Conservation (phyloP, 2,113 vertebrate genomes). For the Tupaia chinensis region DNA sequence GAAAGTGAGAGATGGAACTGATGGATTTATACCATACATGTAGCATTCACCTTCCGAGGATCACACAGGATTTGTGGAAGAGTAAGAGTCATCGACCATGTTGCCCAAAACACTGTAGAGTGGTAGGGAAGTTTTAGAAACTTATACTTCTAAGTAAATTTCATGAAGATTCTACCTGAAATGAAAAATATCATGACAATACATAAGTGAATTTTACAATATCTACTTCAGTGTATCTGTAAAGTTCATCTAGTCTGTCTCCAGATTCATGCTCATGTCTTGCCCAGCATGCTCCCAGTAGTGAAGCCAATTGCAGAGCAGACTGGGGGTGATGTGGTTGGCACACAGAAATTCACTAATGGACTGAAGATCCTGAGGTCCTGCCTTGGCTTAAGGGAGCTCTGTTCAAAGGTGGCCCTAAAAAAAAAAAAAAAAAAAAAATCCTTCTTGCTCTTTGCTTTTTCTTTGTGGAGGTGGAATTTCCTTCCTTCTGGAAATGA, state of each 20-base stretch:
- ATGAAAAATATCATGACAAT: not conserved
- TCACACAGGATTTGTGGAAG: not conserved
- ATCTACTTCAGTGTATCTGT: not conserved
- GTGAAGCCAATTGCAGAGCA: not conserved
- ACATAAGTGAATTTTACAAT: not conserved
- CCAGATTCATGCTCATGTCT: not conserved
- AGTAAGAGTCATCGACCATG: not conserved
- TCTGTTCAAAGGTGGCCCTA: not conserved
- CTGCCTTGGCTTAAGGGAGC: not conserved
- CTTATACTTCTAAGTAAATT: not conserved
- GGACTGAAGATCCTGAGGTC: not conserved
- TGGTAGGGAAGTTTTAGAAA: not conserved
- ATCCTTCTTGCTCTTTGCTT: not conserved
- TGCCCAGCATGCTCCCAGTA: not conserved
- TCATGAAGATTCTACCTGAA: not conserved
- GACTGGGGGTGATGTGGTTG: not conserved
- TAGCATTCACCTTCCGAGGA: too few species aligned
- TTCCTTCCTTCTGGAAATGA: not conserved
- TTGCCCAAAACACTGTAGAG: not conserved
- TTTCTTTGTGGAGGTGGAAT: not conserved
- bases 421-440: too few species aligned
- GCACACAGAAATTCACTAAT: not conserved
- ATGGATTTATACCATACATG: rapidly evolving
- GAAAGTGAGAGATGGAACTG: not conserved
- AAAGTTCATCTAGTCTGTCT: not conserved